phyloP scores from a whole-genome alignment of 2,888 invertebrate species.

The Bellardia bayeri region DNA sequence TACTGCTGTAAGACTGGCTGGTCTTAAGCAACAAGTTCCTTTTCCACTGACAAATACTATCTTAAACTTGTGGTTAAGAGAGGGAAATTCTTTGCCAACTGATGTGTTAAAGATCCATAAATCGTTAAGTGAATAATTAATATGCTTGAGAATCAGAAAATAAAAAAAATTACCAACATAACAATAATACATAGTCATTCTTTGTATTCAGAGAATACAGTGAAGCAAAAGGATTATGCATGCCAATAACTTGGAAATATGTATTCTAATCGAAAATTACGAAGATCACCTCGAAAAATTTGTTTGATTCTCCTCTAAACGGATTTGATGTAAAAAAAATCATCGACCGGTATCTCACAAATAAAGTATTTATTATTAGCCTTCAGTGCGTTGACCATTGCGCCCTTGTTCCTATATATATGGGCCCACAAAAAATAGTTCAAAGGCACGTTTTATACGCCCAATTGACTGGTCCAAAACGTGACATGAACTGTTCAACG shows the following conservation, averaged over 20 bases:
- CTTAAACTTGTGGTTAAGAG: not conserved
- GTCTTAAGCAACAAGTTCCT: slow-evolving; percentile 32
- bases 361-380: no score
- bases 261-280: not conserved
- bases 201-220: not conserved
- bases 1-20: not conserved
- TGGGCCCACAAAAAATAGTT: no score
- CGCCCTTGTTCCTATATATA: no score
- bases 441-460: no score
- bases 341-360: no score
- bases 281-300: no score
- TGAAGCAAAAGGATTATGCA: not conserved
- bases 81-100: slow-evolving; percentile 40
- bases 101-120: slow-evolving; percentile 66
- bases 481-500: no score
- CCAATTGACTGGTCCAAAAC: no score
- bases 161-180: not conserved
- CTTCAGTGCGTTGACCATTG: no score
- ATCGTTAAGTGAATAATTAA: slow-evolving; percentile 70
- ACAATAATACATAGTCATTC: not conserved
- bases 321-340: no score
- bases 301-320: no score
- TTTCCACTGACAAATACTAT: slow-evolving; percentile 5
- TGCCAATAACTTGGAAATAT: not conserved
- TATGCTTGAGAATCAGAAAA: slow-evolving; percentile 44